Base-by-base conservation (phyloP, 2,797 vertebrate species). In the Jordanella pulchra region DNA sequence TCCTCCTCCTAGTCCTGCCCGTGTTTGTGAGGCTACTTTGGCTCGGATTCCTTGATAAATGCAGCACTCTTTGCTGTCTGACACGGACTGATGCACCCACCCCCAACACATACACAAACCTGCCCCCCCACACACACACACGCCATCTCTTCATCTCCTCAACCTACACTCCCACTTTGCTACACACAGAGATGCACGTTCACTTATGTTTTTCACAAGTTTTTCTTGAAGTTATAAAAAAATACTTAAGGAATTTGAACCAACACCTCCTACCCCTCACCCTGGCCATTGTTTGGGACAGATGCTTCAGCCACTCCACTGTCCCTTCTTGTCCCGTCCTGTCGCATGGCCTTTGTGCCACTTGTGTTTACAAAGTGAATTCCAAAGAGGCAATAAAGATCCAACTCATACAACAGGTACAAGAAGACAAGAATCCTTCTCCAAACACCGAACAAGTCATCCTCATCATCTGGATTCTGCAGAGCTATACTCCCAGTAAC, bases 1-100 rank as follows among this genome's bases (percentile, higher is more conserved):
- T 84, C 75, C 63, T 82, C 71, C 72, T 83, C 76, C 78, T 81
- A 82, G 83, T 82, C 75, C 71, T 75, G 78, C 85, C 87, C 65
- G 80, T 87, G 84, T 84, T 84, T 82, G 86, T 89, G 87, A 90
- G 87, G 86, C 85, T 89, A 84, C 90, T 90, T 93, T 93, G 91
- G 85, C 91, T 94, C 88, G 90, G 92, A 95, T 94, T 93, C 93
- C 91, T 93, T 93, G 91, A 95, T 94, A 94, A 93, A 91, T 90
- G 85, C 78, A 64, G 89, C 90, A 92, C 87, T 92, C 93, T 94
- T 94, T 92, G 90, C 90, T 92, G 89, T 93, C 90, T 92, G 91
- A 93, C 92, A 94, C 77, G 84, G 89, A 90, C 87, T 76, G 80
- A 87, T 93, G 89, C 90, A 88, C 92, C 91, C 91, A 90, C 90